These are phyloP conservation scores for Lepidonotus clava DNA, from an alignment of 2,888 invertebrate genomes.

Conservation along the genomic window DNA sequence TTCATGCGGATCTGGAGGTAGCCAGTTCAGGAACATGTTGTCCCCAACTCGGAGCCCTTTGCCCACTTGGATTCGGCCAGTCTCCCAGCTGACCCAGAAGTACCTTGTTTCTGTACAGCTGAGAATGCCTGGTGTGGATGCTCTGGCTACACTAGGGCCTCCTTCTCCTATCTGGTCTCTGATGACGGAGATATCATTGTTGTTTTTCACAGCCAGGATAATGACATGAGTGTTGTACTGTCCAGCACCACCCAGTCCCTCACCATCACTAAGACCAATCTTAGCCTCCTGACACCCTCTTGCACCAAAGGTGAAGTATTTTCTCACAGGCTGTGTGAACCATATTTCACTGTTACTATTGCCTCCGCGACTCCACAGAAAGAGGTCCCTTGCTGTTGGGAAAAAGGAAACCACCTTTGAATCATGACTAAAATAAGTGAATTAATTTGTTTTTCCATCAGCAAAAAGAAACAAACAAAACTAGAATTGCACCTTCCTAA, in stretches of 20 bases:
- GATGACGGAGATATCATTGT: background rate
- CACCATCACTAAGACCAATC: constrained; percentile 14
- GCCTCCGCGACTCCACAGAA: background rate
- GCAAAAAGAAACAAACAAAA: too few species aligned
- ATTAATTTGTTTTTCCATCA: too few species aligned
- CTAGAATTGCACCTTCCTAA: too few species aligned
- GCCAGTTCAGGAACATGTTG: constrained; percentile 17
- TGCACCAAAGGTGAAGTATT: background rate
- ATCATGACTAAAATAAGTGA: too few species aligned
- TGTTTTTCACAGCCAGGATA: background rate
- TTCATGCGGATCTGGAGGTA: background rate
- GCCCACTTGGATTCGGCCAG: background rate
- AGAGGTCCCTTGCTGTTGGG: background rate
- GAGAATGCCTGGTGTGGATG: background rate
- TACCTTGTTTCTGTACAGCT: constrained; percentile 14
- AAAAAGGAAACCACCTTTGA: too few species aligned
- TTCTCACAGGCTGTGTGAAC: constrained; percentile 5
- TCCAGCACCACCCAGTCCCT: background rate
- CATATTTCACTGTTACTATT: background rate
- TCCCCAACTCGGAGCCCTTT: background rate
- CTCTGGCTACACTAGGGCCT: background rate
- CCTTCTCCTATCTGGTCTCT: constrained; percentile 6
- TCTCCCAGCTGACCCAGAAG: background rate
- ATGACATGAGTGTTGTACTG: constrained; percentile 32
- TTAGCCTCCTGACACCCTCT: background rate